These are phyloP conservation scores for Premnoplex brunnescens DNA, from an alignment of 2,797 vertebrate species.

Conservation along the genomic window DNA sequence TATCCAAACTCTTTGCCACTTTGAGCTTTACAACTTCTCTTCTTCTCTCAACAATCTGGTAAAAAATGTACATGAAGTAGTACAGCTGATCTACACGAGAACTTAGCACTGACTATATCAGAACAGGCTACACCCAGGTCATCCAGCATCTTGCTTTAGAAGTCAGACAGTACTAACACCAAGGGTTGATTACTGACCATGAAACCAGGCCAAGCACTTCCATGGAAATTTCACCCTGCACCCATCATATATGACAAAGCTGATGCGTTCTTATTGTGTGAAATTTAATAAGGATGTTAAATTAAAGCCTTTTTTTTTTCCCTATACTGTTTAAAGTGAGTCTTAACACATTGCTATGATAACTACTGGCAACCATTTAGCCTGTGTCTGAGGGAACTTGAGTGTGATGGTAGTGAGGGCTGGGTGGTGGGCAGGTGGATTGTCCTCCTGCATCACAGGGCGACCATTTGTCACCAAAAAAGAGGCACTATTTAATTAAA, in stretches of 20 bases:
- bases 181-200: neutral
- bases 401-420: neutral
- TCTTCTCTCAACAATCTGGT: neutral
- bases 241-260: neutral
- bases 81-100: neutral
- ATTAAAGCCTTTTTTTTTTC: neutral
- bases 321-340: fast-evolving
- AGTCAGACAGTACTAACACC: neutral
- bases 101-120: neutral
- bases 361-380: neutral
- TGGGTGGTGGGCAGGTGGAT: neutral
- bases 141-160: neutral
- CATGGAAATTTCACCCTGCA: neutral
- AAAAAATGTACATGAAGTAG: neutral
- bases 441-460: neutral
- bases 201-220: neutral
- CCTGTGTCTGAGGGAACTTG: neutral
- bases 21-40: neutral
- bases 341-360: neutral
- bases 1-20: neutral
- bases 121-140: neutral
- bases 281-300: neutral
- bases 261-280: neutral
- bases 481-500: neutral
- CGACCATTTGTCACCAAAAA: neutral